Conservation (phyloP, 2,888 invertebrate species). For the Heliothis peltigera region DNA sequence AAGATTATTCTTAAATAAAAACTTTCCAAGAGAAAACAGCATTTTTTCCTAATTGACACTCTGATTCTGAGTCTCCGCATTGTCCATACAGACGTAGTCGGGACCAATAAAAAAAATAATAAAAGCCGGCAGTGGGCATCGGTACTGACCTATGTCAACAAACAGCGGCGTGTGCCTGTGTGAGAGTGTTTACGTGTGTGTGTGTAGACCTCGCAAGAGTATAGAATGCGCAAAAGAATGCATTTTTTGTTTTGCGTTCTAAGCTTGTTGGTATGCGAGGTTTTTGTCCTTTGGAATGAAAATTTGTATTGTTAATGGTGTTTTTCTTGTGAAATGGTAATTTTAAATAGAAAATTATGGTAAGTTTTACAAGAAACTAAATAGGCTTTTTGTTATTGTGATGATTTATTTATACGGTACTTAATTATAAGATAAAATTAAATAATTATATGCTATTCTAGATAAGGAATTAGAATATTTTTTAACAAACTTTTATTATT, state of each 20-base stretch:
- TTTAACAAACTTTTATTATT: too few species aligned
- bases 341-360: constrained; percentile 11
- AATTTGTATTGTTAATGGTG: constrained; percentile 22
- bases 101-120: constrained; percentile 72
- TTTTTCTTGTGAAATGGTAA: constrained; percentile 24
- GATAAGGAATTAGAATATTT: too few species aligned
- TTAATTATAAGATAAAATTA: too few species aligned
- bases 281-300: constrained; percentile 46
- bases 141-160: constrained; percentile 88
- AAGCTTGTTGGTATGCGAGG: constrained; percentile 36
- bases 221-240: constrained; percentile 57
- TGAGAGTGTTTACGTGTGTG: constrained; percentile 51
- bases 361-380: neutral
- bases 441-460: too few species aligned
- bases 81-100: constrained; percentile 53
- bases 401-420: too few species aligned
- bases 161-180: constrained; percentile 70
- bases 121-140: constrained; percentile 67
- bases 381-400: neutral
- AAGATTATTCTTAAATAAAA: constrained; percentile 2
- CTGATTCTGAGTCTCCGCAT: constrained; percentile 46
- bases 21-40: constrained; percentile 18
- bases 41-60: constrained; percentile 60
- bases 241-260: constrained; percentile 49
- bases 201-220: constrained; percentile 48